These are phyloP conservation scores for Epicampocera succincta DNA, from an alignment of 2,888 invertebrate species.

Conservation along the genomic window DNA sequence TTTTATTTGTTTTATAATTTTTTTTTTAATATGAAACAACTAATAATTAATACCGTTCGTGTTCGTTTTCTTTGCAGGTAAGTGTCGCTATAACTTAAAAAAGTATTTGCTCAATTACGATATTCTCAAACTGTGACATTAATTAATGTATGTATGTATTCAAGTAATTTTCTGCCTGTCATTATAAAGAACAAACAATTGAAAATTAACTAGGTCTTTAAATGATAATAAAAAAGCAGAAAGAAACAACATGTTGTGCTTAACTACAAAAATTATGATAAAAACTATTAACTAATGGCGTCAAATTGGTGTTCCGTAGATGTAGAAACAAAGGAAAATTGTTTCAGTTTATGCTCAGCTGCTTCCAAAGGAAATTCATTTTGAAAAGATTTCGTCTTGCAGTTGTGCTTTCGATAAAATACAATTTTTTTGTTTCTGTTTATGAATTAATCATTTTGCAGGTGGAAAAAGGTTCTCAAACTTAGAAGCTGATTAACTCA, in stretches of 20 bases:
- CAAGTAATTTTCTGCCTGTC: conserved; percentile 45
- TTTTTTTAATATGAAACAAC: too few species aligned
- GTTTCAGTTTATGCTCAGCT: conserved; percentile 44
- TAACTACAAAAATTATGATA: neutral
- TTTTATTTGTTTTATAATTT: too few species aligned
- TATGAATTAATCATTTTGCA: conserved; percentile 1
- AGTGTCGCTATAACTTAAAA: conserved; percentile 38
- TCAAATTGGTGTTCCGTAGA: conserved; percentile 27
- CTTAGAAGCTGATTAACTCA: conserved; percentile 47
- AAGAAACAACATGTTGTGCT: neutral
- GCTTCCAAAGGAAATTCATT: conserved; percentile 50
- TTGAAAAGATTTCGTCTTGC: conserved; percentile 9
- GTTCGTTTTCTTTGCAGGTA: conserved; percentile 61
- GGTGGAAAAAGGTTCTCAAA: neutral
- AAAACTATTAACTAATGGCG: conserved; percentile 23
- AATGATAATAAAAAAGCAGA: neutral
- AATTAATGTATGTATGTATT: neutral
- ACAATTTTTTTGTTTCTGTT: conserved; percentile 11
- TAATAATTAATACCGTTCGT: neutral
- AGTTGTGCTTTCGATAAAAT: neutral
- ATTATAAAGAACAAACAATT: neutral
- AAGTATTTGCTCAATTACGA: neutral
- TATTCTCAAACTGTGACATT: neutral
- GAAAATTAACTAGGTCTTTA: conserved; percentile 13
- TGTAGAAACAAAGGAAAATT: conserved; percentile 17